phyloP scores from a whole-genome alignment of 2,888 invertebrate species.

The Brassicogethes aeneus region DNA sequence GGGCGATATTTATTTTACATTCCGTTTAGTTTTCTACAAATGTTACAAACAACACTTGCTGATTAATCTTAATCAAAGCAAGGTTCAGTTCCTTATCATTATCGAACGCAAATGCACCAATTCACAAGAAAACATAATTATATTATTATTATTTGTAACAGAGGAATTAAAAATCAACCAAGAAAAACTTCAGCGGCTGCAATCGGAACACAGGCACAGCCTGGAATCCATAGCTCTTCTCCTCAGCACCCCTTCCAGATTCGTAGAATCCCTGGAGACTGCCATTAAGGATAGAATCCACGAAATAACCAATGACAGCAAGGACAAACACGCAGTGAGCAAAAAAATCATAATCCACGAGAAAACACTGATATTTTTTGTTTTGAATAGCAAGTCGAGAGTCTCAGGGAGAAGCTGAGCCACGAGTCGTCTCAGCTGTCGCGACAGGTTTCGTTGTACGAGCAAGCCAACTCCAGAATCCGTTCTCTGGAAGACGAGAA shows the following conservation, averaged over 20 bases:
- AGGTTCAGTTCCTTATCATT: no score
- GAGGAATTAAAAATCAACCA: slow-evolving; percentile 62
- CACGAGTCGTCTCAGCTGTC: slow-evolving; percentile 64
- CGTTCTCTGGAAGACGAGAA: slow-evolving; percentile 69
- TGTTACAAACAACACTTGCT: background rate
- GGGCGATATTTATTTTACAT: background rate
- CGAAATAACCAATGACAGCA: slow-evolving; percentile 67
- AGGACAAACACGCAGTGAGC: slow-evolving; percentile 64
- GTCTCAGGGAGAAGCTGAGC: slow-evolving; percentile 65
- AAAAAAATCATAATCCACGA: no score
- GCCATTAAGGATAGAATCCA: slow-evolving; percentile 71
- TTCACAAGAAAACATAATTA: no score
- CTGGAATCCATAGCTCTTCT: slow-evolving; percentile 64
- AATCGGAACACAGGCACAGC: slow-evolving; percentile 58
- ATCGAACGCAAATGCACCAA: no score
- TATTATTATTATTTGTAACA: slow-evolving; percentile 38
- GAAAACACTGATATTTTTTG: no score
- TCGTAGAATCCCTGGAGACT: slow-evolving; percentile 69
- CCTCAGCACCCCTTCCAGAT: slow-evolving; percentile 60
- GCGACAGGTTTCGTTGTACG: slow-evolving; percentile 57
- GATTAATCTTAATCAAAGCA: background rate
- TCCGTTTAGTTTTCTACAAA: no score
- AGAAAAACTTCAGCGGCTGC: slow-evolving; percentile 57
- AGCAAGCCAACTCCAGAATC: slow-evolving; percentile 53
- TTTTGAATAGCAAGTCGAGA: slow-evolving; percentile 58